These are phyloP conservation scores for Penaeus japonicus DNA, from an alignment of 1,140 invertebrate species.

Conservation along the genomic window DNA sequence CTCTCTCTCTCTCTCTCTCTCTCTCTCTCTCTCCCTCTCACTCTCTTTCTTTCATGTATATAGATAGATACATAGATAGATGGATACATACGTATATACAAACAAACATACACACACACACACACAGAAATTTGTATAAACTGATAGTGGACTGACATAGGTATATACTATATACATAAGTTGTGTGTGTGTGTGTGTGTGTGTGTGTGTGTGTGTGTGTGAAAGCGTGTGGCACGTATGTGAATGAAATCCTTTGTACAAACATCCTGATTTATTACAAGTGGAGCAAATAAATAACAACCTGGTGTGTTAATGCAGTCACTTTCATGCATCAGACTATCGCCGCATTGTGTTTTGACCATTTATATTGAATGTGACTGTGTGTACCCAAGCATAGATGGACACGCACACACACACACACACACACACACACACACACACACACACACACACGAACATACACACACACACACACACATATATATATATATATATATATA, in stretches of 20 bases:
- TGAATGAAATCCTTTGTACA: too few species aligned
- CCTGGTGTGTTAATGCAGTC: too few species aligned
- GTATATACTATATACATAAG: too few species aligned
- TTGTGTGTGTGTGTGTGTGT: background rate
- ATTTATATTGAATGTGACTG: background rate
- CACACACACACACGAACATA: slow-evolving; percentile 15
- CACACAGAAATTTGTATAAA: too few species aligned
- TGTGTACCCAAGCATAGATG: too few species aligned
- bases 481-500: background rate
- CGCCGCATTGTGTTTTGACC: background rate
- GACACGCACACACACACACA: slow-evolving; percentile 23
- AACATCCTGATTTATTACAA: too few species aligned
- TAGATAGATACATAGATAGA: background rate
- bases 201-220: background rate
- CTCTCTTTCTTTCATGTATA: background rate
- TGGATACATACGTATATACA: background rate
- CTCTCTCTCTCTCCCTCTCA: background rate
- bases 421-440: slow-evolving; percentile 10
- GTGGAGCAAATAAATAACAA: too few species aligned
- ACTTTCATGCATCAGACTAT: too few species aligned
- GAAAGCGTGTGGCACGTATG: too few species aligned
- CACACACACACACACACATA: slow-evolving; percentile 8
- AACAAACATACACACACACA: background rate
- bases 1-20: slow-evolving; percentile 1
- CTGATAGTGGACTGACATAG: too few species aligned